Conservation (phyloP, 2,113 vertebrate species). For the Chionomys nivalis region DNA sequence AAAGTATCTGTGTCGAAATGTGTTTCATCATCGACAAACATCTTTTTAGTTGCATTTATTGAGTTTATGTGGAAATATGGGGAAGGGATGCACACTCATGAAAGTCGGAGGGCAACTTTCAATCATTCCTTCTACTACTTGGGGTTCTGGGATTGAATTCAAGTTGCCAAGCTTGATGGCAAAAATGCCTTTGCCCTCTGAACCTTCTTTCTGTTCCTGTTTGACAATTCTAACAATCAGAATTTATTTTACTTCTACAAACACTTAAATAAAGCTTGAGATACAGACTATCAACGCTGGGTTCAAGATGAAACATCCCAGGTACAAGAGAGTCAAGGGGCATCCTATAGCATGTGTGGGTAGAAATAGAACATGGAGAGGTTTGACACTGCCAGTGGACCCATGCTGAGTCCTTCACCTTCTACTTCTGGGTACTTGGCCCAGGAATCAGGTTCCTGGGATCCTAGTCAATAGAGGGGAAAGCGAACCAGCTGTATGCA, state of each 20-base stretch:
- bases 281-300: neutral
- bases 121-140: too few species aligned
- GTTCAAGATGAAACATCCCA: constrained; percentile 54
- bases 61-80: neutral
- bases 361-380: neutral
- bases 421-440: neutral
- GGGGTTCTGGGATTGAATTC: too few species aligned
- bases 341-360: neutral
- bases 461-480: neutral
- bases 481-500: neutral
- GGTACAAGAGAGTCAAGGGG: neutral
- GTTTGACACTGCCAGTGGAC: neutral
- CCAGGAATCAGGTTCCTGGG: neutral
- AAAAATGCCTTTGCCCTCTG: neutral
- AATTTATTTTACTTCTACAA: neutral
- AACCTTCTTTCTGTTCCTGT: neutral
- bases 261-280: neutral
- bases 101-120: neutral
- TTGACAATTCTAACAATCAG: constrained; percentile 9
- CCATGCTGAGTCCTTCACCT: neutral
- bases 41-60: neutral
- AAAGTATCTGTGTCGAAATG: neutral
- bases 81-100: neutral
- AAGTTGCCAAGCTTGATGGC: too few species aligned
- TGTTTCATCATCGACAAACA: constrained; percentile 31